Conservation (phyloP, 2,797 vertebrate species). For the Rousettus madagascariensis region DNA sequence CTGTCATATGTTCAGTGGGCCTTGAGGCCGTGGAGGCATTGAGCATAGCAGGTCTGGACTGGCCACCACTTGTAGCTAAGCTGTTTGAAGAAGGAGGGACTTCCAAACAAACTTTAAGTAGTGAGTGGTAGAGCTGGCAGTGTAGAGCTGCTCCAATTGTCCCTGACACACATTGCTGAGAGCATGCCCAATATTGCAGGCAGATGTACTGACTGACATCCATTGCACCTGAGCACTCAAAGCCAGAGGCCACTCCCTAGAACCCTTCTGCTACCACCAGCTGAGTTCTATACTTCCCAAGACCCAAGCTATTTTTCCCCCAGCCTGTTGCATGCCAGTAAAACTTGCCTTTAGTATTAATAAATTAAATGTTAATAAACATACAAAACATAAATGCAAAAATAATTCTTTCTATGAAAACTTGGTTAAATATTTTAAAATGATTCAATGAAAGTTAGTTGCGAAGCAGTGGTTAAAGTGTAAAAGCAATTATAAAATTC, state of each 20-base stretch:
- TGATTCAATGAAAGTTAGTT: neutral
- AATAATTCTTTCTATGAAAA: neutral
- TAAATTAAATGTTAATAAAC: neutral
- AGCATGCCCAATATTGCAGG: neutral
- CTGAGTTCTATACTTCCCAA: neutral
- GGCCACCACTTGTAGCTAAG: neutral
- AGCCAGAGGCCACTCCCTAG: neutral
- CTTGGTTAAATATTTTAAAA: conserved; percentile 7
- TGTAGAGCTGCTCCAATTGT: neutral
- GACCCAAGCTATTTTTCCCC: neutral
- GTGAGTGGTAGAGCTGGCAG: neutral
- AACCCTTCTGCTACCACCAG: neutral
- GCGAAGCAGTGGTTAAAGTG: neutral
- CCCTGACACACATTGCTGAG: neutral
- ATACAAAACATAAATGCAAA: neutral
- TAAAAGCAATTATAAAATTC: conserved; percentile 32
- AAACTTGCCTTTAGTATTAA: neutral
- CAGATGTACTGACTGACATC: neutral
- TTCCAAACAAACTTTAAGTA: neutral
- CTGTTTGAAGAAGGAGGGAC: neutral
- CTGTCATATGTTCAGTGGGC: neutral
- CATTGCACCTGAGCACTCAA: neutral
- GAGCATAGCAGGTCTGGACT: neutral
- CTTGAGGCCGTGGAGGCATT: neutral
- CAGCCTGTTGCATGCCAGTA: neutral